These are phyloP conservation scores for Busseola fusca DNA, from an alignment of 2,888 invertebrate species.

Conservation along the genomic window DNA sequence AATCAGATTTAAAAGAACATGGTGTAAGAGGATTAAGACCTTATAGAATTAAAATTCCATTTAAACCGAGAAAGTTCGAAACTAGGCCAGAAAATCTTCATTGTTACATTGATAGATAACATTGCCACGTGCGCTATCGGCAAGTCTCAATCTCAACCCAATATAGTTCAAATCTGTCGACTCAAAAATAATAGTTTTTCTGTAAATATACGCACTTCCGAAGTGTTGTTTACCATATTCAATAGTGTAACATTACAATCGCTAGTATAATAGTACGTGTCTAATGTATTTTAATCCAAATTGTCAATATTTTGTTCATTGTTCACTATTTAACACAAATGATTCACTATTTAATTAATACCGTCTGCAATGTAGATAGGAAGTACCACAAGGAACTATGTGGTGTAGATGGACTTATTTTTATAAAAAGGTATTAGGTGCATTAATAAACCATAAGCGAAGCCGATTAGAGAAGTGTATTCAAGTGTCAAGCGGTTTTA, in stretches of 20 bases:
- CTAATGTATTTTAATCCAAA: conserved; percentile 32
- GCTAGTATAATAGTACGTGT: conserved; percentile 13
- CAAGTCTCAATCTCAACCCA: background rate
- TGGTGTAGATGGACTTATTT: background rate
- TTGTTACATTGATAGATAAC: background rate
- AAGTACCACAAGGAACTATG: conserved; percentile 6
- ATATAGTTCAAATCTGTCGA: background rate
- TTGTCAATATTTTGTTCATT: conserved; percentile 40
- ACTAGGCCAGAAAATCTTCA: background rate
- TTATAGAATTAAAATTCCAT: background rate
- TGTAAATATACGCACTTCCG: background rate
- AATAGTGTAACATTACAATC: conserved; percentile 19
- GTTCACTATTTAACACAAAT: conserved; percentile 33
- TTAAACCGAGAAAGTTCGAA: background rate
- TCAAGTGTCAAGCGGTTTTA: conserved; percentile 64
- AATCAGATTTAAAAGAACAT: background rate
- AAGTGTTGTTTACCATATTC: background rate
- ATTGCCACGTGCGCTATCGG: background rate
- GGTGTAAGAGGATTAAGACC: background rate
- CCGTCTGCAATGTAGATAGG: conserved; percentile 9
- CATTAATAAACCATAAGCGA: conserved; percentile 38
- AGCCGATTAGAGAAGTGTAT: conserved; percentile 49
- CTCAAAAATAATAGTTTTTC: background rate
- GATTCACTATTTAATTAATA: conserved; percentile 39
- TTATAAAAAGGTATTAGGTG: conserved; percentile 13